Conservation (phyloP, 1,140 invertebrate species). For the Aphelenchoides besseyi region DNA sequence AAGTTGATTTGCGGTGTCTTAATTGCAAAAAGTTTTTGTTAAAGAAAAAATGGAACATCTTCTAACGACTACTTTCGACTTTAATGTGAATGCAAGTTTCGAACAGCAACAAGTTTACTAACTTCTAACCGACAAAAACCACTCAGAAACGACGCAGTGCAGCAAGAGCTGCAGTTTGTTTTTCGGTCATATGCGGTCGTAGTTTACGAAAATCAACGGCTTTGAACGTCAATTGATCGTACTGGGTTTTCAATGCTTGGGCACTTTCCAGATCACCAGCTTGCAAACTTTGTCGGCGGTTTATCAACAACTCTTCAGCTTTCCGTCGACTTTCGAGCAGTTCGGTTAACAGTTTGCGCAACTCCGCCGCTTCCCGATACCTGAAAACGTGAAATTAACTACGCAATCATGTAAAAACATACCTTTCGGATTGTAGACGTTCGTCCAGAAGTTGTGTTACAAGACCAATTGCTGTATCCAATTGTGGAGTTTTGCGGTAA, state of each 20-base stretch:
- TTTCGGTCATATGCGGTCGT: background rate
- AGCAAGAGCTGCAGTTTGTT: conserved; percentile 7
- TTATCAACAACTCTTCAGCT: background rate
- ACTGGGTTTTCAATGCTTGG: conserved; percentile 9
- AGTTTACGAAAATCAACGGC: conserved; percentile 11
- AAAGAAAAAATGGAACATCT: no score
- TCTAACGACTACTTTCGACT: no score
- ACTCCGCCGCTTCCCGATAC: conserved; percentile 13
- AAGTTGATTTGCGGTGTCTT: no score
- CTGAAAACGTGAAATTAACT: background rate
- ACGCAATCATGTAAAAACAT: background rate
- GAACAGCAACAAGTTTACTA: no score
- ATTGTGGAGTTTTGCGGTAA: background rate
- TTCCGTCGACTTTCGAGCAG: background rate
- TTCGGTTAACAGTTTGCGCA: background rate
- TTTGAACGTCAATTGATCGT: conserved; percentile 13
- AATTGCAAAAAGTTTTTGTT: no score
- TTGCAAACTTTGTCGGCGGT: background rate
- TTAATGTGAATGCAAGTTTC: no score
- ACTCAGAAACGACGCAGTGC: background rate
- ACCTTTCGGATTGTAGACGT: conserved; percentile 12
- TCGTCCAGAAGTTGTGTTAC: conserved; percentile 18
- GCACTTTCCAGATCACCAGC: conserved; percentile 3
- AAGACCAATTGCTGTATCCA: conserved; percentile 12
- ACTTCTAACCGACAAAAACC: no score